Evolutionary conservation across 2,888 invertebrate genomes (phyloP).

Genomic region (Stenchaetothrips biformis): DNA sequence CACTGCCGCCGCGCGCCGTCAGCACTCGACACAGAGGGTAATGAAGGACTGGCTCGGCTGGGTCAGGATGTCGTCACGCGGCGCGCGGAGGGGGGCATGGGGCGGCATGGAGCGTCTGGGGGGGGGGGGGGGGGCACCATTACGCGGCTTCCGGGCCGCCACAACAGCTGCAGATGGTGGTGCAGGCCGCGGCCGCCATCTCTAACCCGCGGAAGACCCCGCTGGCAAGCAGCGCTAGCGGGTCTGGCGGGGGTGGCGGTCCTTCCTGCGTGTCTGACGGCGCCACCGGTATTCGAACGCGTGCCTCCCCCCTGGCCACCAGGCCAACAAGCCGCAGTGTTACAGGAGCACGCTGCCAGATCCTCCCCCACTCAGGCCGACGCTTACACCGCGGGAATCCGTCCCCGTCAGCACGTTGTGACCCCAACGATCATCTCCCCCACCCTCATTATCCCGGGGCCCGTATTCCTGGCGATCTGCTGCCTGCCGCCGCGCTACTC

Average conservation of each 20-base stretch:
- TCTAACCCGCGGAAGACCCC: too few species aligned
- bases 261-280: background rate
- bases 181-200: too few species aligned
- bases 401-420: background rate
- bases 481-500: too few species aligned
- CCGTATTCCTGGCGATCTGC: too few species aligned
- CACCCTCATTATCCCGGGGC: too few species aligned
- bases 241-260: background rate
- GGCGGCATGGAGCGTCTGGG: too few species aligned
- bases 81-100: background rate
- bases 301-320: too few species aligned
- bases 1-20: background rate
- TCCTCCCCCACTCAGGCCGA: background rate
- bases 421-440: background rate
- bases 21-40: background rate
- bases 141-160: background rate
- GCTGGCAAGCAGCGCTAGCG: too few species aligned
- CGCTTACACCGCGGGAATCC: conserved; percentile 1
- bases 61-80: background rate
- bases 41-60: background rate
- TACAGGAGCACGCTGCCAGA: background rate
- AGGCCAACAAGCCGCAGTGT: background rate
- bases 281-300: too few species aligned
- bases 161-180: background rate
- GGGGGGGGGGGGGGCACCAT: background rate